Conservation (phyloP, 2,888 invertebrate species). For the Drosophila glabriapex region DNA sequence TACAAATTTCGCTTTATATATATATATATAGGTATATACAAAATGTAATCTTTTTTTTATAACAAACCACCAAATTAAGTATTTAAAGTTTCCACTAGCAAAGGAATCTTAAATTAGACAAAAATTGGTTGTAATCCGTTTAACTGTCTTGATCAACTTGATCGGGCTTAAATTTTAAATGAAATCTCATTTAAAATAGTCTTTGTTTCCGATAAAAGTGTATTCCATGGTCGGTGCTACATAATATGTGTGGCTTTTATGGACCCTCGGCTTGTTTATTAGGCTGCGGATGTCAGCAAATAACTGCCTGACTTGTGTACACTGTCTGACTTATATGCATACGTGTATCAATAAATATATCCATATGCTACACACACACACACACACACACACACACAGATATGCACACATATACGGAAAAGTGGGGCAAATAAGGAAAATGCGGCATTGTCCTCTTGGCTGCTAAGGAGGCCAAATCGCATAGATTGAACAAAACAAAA, state of each 20-base stretch:
- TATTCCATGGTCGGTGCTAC: conserved; percentile 20
- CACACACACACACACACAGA: neutral
- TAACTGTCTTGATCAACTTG: neutral
- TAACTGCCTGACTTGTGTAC: conserved; percentile 43
- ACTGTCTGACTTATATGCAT: conserved; percentile 65
- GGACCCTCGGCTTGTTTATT: conserved; percentile 48
- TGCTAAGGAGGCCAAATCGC: conserved; percentile 39
- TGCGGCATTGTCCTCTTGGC: conserved; percentile 45
- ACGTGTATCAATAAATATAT: conserved; percentile 67
- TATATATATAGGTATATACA: neutral
- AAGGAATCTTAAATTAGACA: neutral
- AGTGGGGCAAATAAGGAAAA: conserved; percentile 58
- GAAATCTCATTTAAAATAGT: neutral
- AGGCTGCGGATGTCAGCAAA: conserved; percentile 64
- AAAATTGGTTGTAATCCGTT: neutral
- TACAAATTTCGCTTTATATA: neutral
- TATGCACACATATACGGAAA: conserved; percentile 26
- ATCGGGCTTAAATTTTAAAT: neutral
- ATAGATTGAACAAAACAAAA: conserved; percentile 31
- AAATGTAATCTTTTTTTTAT: neutral
- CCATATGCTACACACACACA: conserved; percentile 15
- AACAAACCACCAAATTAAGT: neutral
- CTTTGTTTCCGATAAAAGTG: conserved; percentile 14
- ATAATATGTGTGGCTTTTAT: conserved; percentile 27
- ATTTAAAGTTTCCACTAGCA: neutral